Conservation (phyloP, 53 echinoderm and acorn worm species). For the Henricia sp. region DNA sequence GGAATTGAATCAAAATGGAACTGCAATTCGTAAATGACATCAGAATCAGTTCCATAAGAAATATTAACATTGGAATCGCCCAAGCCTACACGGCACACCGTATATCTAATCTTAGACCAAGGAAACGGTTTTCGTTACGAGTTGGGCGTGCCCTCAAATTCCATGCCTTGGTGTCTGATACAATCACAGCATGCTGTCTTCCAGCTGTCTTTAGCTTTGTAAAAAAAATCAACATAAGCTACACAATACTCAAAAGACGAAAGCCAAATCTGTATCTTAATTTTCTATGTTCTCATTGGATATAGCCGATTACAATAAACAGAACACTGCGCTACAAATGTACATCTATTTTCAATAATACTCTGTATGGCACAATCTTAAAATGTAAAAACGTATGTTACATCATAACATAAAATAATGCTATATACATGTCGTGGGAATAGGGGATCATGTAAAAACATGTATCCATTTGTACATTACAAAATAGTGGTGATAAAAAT, state of each 20-base stretch:
- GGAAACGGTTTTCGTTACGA: neutral
- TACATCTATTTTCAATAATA: slow-evolving; percentile 45
- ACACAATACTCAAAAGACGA: too few relatives aligned
- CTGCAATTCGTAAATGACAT: too few relatives aligned
- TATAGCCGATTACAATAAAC: too few relatives aligned
- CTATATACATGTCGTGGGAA: too few relatives aligned
- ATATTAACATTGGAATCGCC: neutral
- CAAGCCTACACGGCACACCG: neutral
- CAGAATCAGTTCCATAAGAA: neutral
- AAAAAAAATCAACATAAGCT: too few relatives aligned
- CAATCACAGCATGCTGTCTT: neutral
- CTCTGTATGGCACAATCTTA: slow-evolving; percentile 54
- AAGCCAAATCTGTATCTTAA: too few relatives aligned
- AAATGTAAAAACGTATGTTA: slow-evolving; percentile 54
- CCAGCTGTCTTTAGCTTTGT: neutral
- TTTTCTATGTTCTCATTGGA: too few relatives aligned
- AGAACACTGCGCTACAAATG: slow-evolving; percentile 19
- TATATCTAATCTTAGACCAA: neutral
- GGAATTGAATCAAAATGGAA: too few relatives aligned
- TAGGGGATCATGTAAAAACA: too few relatives aligned
- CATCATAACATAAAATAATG: slow-evolving; percentile 6
- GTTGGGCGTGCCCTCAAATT: neutral
- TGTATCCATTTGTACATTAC: too few relatives aligned
- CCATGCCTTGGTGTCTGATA: neutral
- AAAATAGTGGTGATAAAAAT: too few relatives aligned